Base-by-base conservation (phyloP, 2,113 vertebrate species). In the Prolemur simus region DNA sequence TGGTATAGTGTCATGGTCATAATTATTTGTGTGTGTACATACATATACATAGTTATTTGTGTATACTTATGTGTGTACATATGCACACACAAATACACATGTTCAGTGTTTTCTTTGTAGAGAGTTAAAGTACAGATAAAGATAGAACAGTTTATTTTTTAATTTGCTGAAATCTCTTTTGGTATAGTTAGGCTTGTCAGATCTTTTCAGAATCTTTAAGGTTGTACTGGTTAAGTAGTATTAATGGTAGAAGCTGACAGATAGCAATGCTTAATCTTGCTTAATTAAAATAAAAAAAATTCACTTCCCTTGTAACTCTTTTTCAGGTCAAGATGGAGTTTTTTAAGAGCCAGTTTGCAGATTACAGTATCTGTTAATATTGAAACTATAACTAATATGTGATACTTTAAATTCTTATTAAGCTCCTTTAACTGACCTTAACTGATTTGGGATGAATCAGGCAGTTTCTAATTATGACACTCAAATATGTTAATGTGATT, bases 321-420 rank as follows among this genome's bases (percentile, higher is more conserved):
- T 93, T 82, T 76, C 60, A 54, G 23, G 20, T 81, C 45, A 89
- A n/a, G 90, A 52, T 89, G 39, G 82, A 52, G 25, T 47, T 66
- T 66, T 94, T 84, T n/a, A 58, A 89, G 86, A 91, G 42, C 18
- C 77, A 87, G 34, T 91, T 91, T 66, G 85, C 29, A 89, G 58
- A 52, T 68, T 23, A 25, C 8, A 82, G n/a, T 80, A 25, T 68
- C 87, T 94, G 56, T 77, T 91, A 66, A 83, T 96, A 91, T 13
- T 89, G 96, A 97, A 98, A 97, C 93, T 80, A 91, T 95, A 96
- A 96, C 45, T 54, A 74, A 9, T n/a, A 7, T 10, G 6, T 39
- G 47, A 21, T n/a, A 34, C 34, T 88, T 45, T 21, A 68, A 66
- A 63, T 92, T 95, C 56, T 54, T 15, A 56, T 6, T 68, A n/a